A percentile compares a stretch with the other conserved stretches of the same genome.
phyloP scores from a whole-genome alignment of 2,888 invertebrate species.

The Artemia sinica region DNA sequence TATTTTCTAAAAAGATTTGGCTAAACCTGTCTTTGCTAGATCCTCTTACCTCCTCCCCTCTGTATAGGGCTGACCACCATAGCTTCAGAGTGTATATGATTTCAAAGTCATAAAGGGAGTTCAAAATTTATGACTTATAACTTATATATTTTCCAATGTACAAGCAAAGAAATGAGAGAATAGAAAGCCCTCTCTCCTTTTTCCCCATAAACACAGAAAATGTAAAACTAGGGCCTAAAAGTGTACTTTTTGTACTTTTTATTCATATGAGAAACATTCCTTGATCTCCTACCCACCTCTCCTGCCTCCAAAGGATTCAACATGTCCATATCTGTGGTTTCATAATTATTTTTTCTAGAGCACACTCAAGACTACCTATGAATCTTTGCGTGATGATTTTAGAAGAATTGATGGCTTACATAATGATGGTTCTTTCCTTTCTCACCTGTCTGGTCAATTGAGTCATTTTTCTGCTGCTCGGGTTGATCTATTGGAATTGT shows the following conservation, averaged over 20 bases:
- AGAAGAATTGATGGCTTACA: conserved; percentile 13
- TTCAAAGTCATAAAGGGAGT: too few relatives aligned
- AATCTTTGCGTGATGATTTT: conserved; percentile 3
- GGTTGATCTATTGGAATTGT: neutral
- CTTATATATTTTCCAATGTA: too few relatives aligned
- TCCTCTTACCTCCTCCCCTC: too few relatives aligned
- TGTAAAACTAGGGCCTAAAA: neutral
- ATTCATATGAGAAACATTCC: neutral
- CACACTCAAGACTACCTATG: conserved; percentile 1
- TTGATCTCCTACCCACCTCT: neutral
- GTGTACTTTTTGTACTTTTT: neutral
- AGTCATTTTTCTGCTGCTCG: neutral
- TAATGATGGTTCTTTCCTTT: neutral
- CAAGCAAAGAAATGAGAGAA: too few relatives aligned
- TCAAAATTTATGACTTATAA: too few relatives aligned
- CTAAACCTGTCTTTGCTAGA: too few relatives aligned
- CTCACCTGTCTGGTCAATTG: conserved; percentile 6
- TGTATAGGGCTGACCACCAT: too few relatives aligned
- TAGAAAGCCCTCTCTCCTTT: too few relatives aligned
- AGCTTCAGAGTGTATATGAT: too few relatives aligned
- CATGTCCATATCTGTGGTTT: neutral
- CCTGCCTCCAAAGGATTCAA: neutral
- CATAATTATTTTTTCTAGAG: neutral
- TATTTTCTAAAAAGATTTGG: too few relatives aligned
- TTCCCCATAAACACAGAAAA: neutral